Base-by-base conservation (phyloP, 1,140 invertebrate genomes). In the Nephila pilipes region DNA sequence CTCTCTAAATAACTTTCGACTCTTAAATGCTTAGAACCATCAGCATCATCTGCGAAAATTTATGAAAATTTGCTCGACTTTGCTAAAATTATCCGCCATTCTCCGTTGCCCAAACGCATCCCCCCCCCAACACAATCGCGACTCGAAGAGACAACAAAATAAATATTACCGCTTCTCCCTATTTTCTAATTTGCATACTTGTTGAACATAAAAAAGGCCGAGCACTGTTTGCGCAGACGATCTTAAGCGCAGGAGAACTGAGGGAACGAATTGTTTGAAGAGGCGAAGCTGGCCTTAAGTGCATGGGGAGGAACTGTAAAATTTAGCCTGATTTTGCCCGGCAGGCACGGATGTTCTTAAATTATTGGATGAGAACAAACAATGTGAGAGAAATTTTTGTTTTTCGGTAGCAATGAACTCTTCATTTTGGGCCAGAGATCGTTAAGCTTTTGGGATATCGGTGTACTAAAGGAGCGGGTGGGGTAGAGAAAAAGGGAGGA, bases 111-210 rank as follows among this genome's bases (percentile, higher is more conserved):
- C n/a, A 25, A 25, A 25, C n/a, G 63, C 63, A 25, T 25, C n/a
- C 12, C 5, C 10, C 25, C 18, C n/a, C 81, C 46, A 55, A 25
- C 14, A 79, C 81, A 57, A 83, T 83, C 81, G 81, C 38, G 29
- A 55, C 81, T 22, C 81, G 38, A 2, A 83, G 54, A 83, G 46
- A 83, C 81, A 83, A 83, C 81, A 83, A 54, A 83, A 83, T 83
- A 83, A 83, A 83, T 83, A 83, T 83, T 83, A 83, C n/a, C 46
- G 46, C 22, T 57, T 83, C 54, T 57, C 46, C 81, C 54, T 83
- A 83, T 83, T 83, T 83, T 83, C 81, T 83, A 55, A 83, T 83
- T 83, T 83, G 46, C 38, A 83, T 83, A 83, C 81, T 83, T 83
- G 81, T 83, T 83, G 81, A 83, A 57, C 36, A 83, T 83, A 83